Evolutionary conservation across 2,113 vertebrate genomes (phyloP), one percentile per base, ranked within the genome.

Genomic region (Vombatus ursinus): DNA sequence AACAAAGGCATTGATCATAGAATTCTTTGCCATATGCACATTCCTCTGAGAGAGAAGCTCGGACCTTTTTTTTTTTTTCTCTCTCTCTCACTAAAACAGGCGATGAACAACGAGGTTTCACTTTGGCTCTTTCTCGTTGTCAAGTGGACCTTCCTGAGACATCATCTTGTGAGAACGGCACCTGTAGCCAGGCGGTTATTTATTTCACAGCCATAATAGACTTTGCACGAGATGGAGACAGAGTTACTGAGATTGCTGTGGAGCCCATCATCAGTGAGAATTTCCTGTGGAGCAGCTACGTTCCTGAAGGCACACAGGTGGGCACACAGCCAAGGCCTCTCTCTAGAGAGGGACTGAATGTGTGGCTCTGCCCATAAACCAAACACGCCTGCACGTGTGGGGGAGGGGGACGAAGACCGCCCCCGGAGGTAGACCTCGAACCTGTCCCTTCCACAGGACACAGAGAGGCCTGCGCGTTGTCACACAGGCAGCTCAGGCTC

Each of bases 111-210:
- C 91, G 98, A 92, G 98, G 98, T 57, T 98, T 99, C 95, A 99
- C 99, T 97, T 95, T 99, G 98, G 99, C 98, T 16, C 98, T 99
- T 95, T 99, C 99, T 93, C 99, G 99, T 92, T 99, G 99, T 94
- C 98, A 94, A 0, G 98, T 99, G 98, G 98, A 99, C 93, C 98
- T 99, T 96, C 94, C 96, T 91, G 98, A 93, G 95, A 95, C 97
- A 12, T 94, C 92, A 12, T 49, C 98, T 54, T 99, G 99, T 97
- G 95, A 47, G 1, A 97, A 98, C 0, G 98, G 99, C 77, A 98
- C 98, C 22, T 99, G 99, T 50, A 98, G 99, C 95, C 97, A 89
- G 19, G 98, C 99, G 54, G 51, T 97, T 57, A 96, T 99, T 95
- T 97, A 98, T 97, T 99, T 99, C 97, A 98, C 98, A 47, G 98